phyloP scores from a whole-genome alignment of 2,113 vertebrate species.

The Reinhardtius hippoglossoides region DNA sequence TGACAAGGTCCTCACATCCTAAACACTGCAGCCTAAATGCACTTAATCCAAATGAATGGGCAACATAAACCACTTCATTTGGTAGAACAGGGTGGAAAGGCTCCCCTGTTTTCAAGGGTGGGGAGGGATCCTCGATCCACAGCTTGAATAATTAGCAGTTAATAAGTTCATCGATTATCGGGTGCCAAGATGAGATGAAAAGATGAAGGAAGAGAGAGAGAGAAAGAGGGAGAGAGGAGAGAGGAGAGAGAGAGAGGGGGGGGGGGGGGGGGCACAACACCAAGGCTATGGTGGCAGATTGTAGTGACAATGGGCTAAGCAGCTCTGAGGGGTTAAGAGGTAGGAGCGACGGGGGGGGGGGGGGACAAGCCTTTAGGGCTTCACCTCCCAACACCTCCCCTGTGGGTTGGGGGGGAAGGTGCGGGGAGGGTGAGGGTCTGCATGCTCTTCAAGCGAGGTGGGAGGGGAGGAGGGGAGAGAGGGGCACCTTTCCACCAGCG shows the following conservation, averaged over 20 bases:
- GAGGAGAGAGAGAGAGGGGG: slow-evolving; percentile 49
- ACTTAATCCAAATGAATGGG: slow-evolving; percentile 79
- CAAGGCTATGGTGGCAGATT: slow-evolving; percentile 90
- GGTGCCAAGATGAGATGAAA: slow-evolving; percentile 83
- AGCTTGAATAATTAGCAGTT: slow-evolving; percentile 92
- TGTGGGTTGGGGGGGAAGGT: slow-evolving; percentile 79
- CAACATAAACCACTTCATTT: slow-evolving; percentile 70
- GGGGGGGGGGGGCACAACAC: slow-evolving; percentile 77
- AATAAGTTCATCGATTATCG: slow-evolving; percentile 88
- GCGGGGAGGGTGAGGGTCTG: not conserved
- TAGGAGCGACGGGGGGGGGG: slow-evolving; percentile 54
- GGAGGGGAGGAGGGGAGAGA: slow-evolving; percentile 86
- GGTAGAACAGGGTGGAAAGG: slow-evolving; percentile 56
- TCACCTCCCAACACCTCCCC: slow-evolving; percentile 94
- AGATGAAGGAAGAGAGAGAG: slow-evolving; percentile 45
- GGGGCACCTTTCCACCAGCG: slow-evolving; percentile 90
- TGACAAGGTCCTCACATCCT: slow-evolving; percentile 71
- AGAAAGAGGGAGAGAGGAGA: slow-evolving; percentile 19
- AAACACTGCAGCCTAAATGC: slow-evolving; percentile 68
- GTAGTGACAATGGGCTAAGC: slow-evolving; percentile 92
- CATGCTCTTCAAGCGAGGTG: slow-evolving; percentile 74
- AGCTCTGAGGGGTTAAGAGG: slow-evolving; percentile 90
- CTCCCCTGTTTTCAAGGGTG: slow-evolving; percentile 39
- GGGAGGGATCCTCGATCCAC: slow-evolving; percentile 74
- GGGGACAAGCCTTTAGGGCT: slow-evolving; percentile 89